A percentile compares a stretch with the other conserved stretches of the same genome.
These are phyloP conservation scores for Clarias gariepinus DNA, from an alignment of 2,113 vertebrate species.

Conservation along the genomic window DNA sequence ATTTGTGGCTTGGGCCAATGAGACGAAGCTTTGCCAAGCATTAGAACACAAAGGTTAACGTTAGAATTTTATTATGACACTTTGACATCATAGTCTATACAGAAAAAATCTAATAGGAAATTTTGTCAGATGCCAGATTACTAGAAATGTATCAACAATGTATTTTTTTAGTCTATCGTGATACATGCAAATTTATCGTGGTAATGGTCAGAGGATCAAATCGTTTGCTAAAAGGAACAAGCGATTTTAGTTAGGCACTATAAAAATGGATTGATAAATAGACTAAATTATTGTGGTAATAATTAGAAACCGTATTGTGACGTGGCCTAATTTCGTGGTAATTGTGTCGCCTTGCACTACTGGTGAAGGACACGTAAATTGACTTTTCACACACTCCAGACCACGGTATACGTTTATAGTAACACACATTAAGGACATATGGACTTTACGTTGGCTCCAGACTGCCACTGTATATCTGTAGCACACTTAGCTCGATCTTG, in stretches of 20 bases:
- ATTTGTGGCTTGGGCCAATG: background rate
- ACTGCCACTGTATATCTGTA: slow-evolving; percentile 6
- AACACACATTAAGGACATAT: background rate
- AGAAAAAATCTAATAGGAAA: background rate
- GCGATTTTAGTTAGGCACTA: background rate
- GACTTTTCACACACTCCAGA: slow-evolving; percentile 1
- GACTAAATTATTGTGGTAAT: background rate
- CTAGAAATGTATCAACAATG: background rate
- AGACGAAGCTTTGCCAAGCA: background rate
- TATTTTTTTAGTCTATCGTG: background rate
- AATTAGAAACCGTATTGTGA: background rate
- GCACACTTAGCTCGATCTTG: slow-evolving; percentile 1
- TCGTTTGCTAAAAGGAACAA: background rate
- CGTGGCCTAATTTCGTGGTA: background rate
- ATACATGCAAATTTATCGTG: background rate
- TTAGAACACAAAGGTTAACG: background rate
- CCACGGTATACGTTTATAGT: background rate
- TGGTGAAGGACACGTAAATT: background rate
- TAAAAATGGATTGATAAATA: background rate
- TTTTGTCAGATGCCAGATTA: background rate
- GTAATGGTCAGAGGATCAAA: background rate
- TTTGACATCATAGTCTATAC: background rate
- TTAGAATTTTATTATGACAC: background rate
- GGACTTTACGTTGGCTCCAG: background rate
- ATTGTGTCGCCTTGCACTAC: background rate